Evolutionary conservation across 2,888 invertebrate species (phyloP).

Genomic region (Sminthurinus aureus): DNA sequence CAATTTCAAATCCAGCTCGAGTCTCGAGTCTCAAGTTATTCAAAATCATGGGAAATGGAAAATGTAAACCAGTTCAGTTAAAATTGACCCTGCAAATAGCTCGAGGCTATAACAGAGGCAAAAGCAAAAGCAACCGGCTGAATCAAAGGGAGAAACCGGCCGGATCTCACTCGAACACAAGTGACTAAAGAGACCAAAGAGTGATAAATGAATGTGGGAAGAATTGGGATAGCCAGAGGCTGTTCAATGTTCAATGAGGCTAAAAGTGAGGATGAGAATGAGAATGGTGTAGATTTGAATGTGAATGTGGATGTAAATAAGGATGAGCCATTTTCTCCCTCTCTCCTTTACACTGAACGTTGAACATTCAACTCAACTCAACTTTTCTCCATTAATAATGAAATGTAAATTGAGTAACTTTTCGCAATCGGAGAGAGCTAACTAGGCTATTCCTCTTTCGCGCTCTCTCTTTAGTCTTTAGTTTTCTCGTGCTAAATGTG

Average conservation of each 20-base stretch:
- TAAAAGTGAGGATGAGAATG: not conserved
- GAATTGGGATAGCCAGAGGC: not conserved
- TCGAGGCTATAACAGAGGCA: too few relatives aligned
- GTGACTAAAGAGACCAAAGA: not conserved
- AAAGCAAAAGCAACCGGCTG: too few relatives aligned
- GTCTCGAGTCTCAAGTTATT: too few relatives aligned
- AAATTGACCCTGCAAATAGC: too few relatives aligned
- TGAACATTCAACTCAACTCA: not conserved
- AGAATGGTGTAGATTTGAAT: not conserved
- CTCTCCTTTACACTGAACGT: not conserved
- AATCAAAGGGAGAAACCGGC: too few relatives aligned
- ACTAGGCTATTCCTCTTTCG: too few relatives aligned
- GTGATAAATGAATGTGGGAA: not conserved
- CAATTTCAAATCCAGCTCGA: too few relatives aligned
- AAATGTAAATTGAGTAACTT: slow-evolving; percentile 35
- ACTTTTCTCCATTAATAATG: slow-evolving; percentile 27
- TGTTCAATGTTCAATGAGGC: not conserved
- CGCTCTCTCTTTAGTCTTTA: too few relatives aligned
- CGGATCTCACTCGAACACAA: too few relatives aligned
- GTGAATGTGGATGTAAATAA: not conserved
- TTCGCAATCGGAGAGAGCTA: not conserved
- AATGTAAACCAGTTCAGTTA: too few relatives aligned
- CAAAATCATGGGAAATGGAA: too few relatives aligned
- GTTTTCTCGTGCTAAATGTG: too few relatives aligned
- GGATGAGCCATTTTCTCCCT: not conserved